Evolutionary conservation across 2,888 invertebrate genomes (phyloP).

Genomic region (Pseudococcus viburni): DNA sequence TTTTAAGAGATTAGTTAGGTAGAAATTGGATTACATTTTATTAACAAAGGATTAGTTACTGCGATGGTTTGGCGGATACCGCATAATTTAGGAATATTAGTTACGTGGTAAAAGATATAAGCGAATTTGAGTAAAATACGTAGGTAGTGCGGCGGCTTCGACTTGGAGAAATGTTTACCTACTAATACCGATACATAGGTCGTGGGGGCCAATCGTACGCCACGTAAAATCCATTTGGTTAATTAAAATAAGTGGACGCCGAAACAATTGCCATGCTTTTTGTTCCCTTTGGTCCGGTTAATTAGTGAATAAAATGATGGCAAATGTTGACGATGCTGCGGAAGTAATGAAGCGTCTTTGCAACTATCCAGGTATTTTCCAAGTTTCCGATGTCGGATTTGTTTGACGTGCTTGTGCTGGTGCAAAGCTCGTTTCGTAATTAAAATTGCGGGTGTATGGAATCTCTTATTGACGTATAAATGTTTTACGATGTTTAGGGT

Average conservation of each 20-base stretch:
- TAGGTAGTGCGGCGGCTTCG: background rate
- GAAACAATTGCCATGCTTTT: constrained; percentile 19
- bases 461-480: too few species aligned
- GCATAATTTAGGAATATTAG: constrained; percentile 31
- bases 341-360: constrained; percentile 2
- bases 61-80: background rate
- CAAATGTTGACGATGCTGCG: background rate
- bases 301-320: constrained; percentile 22
- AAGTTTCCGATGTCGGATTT: background rate
- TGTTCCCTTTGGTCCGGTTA: constrained; percentile 17
- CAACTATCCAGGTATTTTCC: background rate
- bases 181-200: background rate
- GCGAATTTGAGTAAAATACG: background rate
- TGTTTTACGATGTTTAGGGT: too few species aligned
- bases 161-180: background rate
- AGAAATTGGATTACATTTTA: constrained; percentile 24
- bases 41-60: constrained; percentile 15
- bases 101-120: constrained; percentile 13
- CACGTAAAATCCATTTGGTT: constrained; percentile 1
- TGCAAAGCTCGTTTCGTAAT: background rate
- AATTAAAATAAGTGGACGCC: constrained; percentile 9
- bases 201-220: background rate
- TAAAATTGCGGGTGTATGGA: background rate
- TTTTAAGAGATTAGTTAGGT: constrained; percentile 16
- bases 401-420: background rate